A percentile compares a stretch with the other conserved stretches of the same genome.
These are phyloP conservation scores for Scelioninae gen. 1 DNA, from an alignment of 2,888 invertebrate genomes.

Conservation along the genomic window DNA sequence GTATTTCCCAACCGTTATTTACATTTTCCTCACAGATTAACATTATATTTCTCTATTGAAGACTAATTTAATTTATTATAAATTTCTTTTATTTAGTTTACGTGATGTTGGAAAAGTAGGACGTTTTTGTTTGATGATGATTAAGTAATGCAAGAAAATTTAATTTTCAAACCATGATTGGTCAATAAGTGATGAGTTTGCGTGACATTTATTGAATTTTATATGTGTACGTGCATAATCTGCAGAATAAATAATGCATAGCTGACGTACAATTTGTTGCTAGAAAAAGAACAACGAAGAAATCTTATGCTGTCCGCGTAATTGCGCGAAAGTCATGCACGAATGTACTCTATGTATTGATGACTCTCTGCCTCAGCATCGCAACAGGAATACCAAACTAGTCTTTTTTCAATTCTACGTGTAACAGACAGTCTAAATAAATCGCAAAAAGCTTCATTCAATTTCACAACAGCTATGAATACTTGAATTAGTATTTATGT, in stretches of 20 bases:
- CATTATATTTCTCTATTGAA: too few species aligned
- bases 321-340: conserved; percentile 58
- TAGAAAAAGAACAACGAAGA: conserved; percentile 30
- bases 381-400: conserved; percentile 46
- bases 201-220: conserved; percentile 27
- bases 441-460: conserved; percentile 20
- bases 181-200: conserved; percentile 19
- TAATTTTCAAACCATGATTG: conserved; percentile 23
- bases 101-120: too few species aligned
- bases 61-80: too few species aligned
- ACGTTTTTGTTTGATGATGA: too few species aligned
- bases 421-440: conserved; percentile 29
- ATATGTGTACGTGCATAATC: conserved; percentile 6
- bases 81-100: too few species aligned
- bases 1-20: too few species aligned
- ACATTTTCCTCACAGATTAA: too few species aligned
- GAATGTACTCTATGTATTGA: conserved; percentile 48
- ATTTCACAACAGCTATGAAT: conserved; percentile 27
- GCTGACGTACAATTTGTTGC: conserved; percentile 31
- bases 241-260: conserved; percentile 41
- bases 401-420: conserved; percentile 14
- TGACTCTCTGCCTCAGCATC: conserved; percentile 12
- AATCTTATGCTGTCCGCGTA: conserved; percentile 53
- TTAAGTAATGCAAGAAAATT: too few species aligned
- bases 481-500: conserved; percentile 17